Evolutionary conservation across 2,888 invertebrate genomes (phyloP).

Genomic region (Sinodicranocentrus sp.): DNA sequence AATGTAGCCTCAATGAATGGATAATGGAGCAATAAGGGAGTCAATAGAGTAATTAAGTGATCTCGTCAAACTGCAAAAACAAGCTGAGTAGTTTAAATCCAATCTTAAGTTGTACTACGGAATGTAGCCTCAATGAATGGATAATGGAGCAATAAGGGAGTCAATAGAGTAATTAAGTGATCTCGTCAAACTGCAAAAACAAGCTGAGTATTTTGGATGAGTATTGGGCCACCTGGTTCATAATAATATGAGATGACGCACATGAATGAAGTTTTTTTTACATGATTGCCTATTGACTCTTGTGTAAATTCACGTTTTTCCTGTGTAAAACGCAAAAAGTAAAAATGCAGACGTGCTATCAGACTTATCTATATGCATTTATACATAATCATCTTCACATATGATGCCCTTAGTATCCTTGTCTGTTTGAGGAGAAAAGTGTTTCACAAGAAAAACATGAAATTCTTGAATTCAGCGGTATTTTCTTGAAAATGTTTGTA

Average conservation of each 20-base stretch:
- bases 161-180: slow-evolving; percentile 20
- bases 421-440: background rate
- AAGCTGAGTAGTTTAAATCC: no score
- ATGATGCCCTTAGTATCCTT: no score
- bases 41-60: slow-evolving; percentile 20
- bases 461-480: slow-evolving; percentile 64
- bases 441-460: slow-evolving; percentile 57
- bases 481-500: slow-evolving; percentile 42
- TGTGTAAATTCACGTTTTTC: no score
- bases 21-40: slow-evolving; percentile 4
- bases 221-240: slow-evolving; percentile 2
- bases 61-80: no score
- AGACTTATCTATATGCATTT: no score
- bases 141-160: slow-evolving; percentile 4
- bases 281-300: slow-evolving; percentile 13
- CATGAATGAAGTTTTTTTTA: background rate
- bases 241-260: background rate
- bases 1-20: background rate
- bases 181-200: slow-evolving; percentile 21
- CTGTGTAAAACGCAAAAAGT: no score
- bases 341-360: no score
- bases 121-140: background rate
- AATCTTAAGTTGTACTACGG: no score
- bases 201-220: background rate
- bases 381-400: no score